Base-by-base conservation (phyloP, 2,113 vertebrate species). In the Saguinus imperator region DNA sequence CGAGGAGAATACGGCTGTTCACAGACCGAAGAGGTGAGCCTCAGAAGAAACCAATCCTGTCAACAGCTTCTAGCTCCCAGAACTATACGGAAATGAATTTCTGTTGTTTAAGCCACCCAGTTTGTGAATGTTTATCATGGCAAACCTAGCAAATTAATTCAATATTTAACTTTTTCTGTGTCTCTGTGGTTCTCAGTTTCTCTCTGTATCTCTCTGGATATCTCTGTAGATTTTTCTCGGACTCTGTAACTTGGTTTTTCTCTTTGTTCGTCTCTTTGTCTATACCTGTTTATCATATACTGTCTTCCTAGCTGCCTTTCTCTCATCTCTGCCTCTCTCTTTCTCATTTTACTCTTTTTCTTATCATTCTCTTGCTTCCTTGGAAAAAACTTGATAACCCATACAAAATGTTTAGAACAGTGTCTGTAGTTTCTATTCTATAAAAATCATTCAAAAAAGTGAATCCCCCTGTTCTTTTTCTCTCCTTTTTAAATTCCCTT, bases 81-180 rank as follows among this genome's bases (percentile, higher is more conserved):
- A 29, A 76, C n/a, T 4, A 2, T 6, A 55, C 43, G 27, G 21
- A 70, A 37, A 27, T 0, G 5, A 0, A 55, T 45, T 52, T 40
- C 14, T 37, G n/a, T 25, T 32, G 43, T n/a, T 64, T 17, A 48
- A 61, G 40, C n/a, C 1, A 0, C 37, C 5, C 1, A 4, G 11
- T 21, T 21, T 23, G 48, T 70, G 18, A 17, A 16, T 6, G 55
- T 73, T 73, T 23, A 7, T 70, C 45, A 55, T 0, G 4, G 27
- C 9, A 55, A 35, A 25, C 48, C 1, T 27, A 64, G 83, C 23
- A 17, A 27, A 23, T 12, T 13, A 25, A 40, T 6, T 6, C 9
- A 29, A 10, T 3, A 8, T 85, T 37, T 70, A 10, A 20, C 8
- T 0, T 58, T 84, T 29, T 68, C 21, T 40, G 73, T 52, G 73